phyloP scores from a whole-genome alignment of 2,113 vertebrate species.

The Antigone vipio region DNA sequence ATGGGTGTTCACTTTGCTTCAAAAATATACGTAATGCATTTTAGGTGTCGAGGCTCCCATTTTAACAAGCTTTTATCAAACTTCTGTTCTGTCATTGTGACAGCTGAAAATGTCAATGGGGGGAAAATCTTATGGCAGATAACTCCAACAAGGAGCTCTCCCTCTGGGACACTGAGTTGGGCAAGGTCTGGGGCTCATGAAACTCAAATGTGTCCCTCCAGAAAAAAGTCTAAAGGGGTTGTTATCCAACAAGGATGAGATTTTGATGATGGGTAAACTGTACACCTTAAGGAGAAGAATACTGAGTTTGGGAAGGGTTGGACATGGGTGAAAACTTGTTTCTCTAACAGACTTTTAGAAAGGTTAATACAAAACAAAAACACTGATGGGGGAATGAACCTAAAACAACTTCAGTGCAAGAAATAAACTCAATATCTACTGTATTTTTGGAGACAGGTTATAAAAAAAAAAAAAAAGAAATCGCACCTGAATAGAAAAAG shows the following conservation, averaged over 20 bases:
- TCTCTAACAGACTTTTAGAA: neutral
- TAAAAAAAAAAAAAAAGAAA: neutral
- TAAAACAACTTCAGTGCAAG: neutral
- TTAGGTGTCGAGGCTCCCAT: neutral
- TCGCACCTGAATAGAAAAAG: neutral
- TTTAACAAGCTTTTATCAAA: neutral
- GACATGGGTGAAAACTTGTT: neutral
- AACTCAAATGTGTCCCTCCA: neutral
- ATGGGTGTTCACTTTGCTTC: neutral
- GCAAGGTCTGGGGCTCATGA: fast-evolving
- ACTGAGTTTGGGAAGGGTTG: neutral
- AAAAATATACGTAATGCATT: neutral
- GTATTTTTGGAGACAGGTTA: neutral
- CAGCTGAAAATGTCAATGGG: neutral
- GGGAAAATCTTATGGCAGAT: neutral
- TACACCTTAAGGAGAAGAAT: neutral
- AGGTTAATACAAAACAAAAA: neutral
- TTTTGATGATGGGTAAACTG: neutral
- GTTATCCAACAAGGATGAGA: neutral
- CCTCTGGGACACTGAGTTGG: neutral
- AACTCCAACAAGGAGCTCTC: neutral
- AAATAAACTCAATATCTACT: neutral
- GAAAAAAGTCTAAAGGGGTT: neutral
- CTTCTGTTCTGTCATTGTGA: neutral
- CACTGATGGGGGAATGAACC: neutral